Evolutionary conservation across 2,113 vertebrate species (phyloP).

Genomic region (Tenebrosternarchus preto): DNA sequence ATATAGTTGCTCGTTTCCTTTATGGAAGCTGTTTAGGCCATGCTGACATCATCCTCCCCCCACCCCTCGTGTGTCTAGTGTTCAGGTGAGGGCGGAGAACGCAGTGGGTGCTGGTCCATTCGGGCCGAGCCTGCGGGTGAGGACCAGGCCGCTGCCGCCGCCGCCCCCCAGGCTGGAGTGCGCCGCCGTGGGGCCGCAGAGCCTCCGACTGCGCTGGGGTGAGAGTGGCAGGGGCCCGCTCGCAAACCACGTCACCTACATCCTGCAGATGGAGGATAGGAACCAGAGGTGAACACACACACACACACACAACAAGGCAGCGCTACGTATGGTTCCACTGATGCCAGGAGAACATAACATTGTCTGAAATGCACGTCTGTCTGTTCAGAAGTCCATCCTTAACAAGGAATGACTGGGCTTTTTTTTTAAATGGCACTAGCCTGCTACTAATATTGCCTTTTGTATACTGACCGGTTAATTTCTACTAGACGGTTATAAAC

Average conservation of each 20-base stretch:
- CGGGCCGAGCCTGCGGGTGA: conserved; percentile 82
- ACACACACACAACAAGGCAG: neutral
- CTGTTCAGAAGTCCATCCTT: neutral
- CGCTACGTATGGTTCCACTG: too few species aligned
- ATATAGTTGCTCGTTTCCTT: too few species aligned
- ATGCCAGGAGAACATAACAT: too few species aligned
- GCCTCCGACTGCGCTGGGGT: conserved; percentile 96
- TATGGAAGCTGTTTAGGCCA: neutral
- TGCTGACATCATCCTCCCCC: too few species aligned
- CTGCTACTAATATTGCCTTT: too few species aligned
- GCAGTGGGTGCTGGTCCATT: conserved; percentile 88
- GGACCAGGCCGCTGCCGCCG: conserved; percentile 90
- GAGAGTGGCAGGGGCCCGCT: conserved; percentile 79
- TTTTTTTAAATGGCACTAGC: too few species aligned
- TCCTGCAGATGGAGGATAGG: conserved; percentile 92
- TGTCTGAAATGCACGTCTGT: too few species aligned
- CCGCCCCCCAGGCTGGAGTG: conserved; percentile 91
- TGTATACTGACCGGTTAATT: too few species aligned
- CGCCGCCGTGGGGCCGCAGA: conserved; percentile 91
- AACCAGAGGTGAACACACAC: conserved; percentile 83
- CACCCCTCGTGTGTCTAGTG: conserved; percentile 64
- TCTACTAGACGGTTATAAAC: too few species aligned
- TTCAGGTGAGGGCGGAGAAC: conserved; percentile 92
- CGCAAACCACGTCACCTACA: conserved; percentile 83
- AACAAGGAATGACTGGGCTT: too few species aligned